phyloP scores from a whole-genome alignment of 2,113 vertebrate species.

The Taxidea taxus region DNA sequence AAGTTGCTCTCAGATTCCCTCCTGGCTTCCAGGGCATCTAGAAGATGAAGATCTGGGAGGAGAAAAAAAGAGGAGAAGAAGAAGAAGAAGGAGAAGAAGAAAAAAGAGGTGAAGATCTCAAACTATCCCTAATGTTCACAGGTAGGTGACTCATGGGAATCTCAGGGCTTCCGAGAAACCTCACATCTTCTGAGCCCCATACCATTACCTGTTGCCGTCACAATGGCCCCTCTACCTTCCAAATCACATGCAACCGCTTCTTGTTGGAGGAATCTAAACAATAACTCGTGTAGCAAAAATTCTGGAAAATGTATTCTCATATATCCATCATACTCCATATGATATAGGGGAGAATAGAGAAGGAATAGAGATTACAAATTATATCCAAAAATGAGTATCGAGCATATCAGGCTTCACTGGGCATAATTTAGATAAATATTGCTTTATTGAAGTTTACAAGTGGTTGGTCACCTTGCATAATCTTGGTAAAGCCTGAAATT shows the following conservation, averaged over 20 bases:
- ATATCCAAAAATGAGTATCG: neutral
- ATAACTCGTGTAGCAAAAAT: neutral
- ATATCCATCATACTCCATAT: neutral
- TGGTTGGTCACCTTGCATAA: neutral
- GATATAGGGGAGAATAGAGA: neutral
- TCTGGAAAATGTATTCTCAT: neutral
- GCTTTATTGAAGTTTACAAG: neutral
- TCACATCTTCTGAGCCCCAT: neutral
- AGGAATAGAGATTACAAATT: neutral
- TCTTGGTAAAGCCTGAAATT: neutral
- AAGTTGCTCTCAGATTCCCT: neutral
- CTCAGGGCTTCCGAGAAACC: neutral
- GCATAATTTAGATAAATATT: neutral
- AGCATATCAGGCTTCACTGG: neutral
- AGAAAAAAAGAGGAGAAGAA: neutral
- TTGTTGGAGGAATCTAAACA: neutral
- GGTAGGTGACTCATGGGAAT: neutral
- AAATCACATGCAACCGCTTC: neutral
- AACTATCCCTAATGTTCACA: neutral
- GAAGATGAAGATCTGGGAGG: neutral
- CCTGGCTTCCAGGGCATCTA: neutral
- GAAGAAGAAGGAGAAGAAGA: neutral
- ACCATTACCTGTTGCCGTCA: neutral
- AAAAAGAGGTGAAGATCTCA: neutral
- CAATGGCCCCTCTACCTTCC: neutral